Base-by-base conservation (phyloP, 2,113 vertebrate species). In the Piliocolobus tephrosceles region DNA sequence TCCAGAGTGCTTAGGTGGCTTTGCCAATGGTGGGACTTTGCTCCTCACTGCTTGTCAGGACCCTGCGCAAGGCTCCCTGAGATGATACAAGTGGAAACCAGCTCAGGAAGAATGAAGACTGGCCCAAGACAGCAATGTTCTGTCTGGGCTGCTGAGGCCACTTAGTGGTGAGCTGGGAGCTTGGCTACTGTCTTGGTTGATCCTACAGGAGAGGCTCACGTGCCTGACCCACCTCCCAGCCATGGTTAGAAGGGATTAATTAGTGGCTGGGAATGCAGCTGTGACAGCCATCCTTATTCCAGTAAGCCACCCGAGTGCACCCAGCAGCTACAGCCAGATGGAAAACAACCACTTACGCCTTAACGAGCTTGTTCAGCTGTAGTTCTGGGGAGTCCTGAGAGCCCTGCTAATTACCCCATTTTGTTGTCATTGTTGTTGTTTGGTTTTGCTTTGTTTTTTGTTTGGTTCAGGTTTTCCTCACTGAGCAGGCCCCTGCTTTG, bases 331-430 rank as follows among this genome's bases (percentile, higher is more conserved):
- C 9, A 11, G 2, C 85, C 94, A 95, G 89, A 93, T 92, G 96
- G 91, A 75, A 93, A 90, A 95, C n/a, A 76, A 64, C 87, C 73
- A 95, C 92, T 95, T 96, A 96, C 68, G 89, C 86, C 89, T 88
- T 97, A 93, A 97, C 0, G 14, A 98, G 95, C 79, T 90, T 76
- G 85, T 72, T 85, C 25, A 1, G 17, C 66, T 35, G 17, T 94
- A 90, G 97, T 88, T 92, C 95, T 73, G 57, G 94, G 57, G 57
- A 89, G 8, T 50, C 91, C 68, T 50, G 35, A 86, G 86, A 94
- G 79, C 64, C 45, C 89, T 57, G 40, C 68, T 96, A 91, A 92
- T 96, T 82, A 87, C 50, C 27, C 78, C 64, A 1, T 75, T 38
- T 55, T 92, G 64, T 85, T 88, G 47, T n/a, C 73, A 45, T 70